Evolutionary conservation across 2,113 vertebrate genomes (phyloP), one percentile per base, ranked within the genome.

Genomic region (Alethe castanea): DNA sequence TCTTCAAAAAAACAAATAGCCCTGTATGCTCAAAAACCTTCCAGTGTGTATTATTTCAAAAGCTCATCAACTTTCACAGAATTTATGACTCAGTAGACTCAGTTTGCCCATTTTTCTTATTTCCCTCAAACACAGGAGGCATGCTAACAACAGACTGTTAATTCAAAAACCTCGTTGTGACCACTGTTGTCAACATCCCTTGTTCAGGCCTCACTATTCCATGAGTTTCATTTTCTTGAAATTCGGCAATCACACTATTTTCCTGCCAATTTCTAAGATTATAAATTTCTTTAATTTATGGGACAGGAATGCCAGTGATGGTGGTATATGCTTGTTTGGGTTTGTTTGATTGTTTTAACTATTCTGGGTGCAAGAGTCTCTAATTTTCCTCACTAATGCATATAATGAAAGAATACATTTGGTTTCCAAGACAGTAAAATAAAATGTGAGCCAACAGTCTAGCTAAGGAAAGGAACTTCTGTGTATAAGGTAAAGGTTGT

Each of bases 101-200:
- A 20, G 22, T 57, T 76, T 40, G 16, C 47, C 35, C 12, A 4
- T 40, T 44, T 59, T 57, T 38, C 40, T 50, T 19, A 9, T 61
- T 79, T 93, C 20, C 12, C 29, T 19, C 57, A 48, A 14, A 9
- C 50, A 23, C 19, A 50, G 11, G 7, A 47, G 24, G 7, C 23
- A 31, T 6, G 23, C 15, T 42, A 36, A 66, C 23, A 61, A 25
- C 8, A 16, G 5, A 52, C 13, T 1, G 3, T 10, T 42, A 54
- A 56, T 24, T 40, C 8, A 42, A 33, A 65, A 57, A 4, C 7
- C 12, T 69, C 14, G 77, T 53, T 52, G 26, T 38, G 20, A 44
- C 22, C 13, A 6, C 1, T 42, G 20, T 3, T 47, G 12, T 22
- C 50, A 72, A 5, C 5, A 23, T 0, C 15, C 8, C 15, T 44